Evolutionary conservation across 2,797 vertebrate species (phyloP).

Genomic region (Cossypha caffra): DNA sequence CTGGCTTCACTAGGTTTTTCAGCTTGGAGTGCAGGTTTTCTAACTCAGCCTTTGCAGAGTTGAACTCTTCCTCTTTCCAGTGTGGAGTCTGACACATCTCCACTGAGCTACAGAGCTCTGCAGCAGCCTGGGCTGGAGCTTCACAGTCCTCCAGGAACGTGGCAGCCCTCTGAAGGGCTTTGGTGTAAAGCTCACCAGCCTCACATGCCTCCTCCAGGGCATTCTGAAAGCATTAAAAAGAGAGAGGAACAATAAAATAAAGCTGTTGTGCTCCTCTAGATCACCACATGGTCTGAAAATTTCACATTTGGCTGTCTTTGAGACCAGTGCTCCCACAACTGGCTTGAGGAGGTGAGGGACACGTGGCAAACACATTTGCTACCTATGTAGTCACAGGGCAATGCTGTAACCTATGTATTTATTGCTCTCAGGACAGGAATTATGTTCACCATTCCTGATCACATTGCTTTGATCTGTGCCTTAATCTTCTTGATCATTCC

Average conservation of each 20-base stretch:
- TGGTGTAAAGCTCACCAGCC: slow-evolving; percentile 71
- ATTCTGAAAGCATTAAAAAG: slow-evolving; percentile 72
- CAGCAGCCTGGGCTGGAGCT: slow-evolving; percentile 55
- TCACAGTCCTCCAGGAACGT: slow-evolving; percentile 73
- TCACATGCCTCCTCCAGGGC: slow-evolving; percentile 72
- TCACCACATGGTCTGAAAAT: not conserved
- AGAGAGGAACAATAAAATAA: not conserved
- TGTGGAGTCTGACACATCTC: slow-evolving; percentile 57
- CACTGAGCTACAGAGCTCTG: slow-evolving; percentile 67
- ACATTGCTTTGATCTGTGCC: not conserved
- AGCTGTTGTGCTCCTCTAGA: not conserved
- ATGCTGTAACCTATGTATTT: not conserved
- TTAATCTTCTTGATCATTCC: not conserved
- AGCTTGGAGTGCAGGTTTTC: slow-evolving; percentile 70
- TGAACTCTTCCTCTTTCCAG: slow-evolving; percentile 77
- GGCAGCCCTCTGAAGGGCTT: slow-evolving; percentile 58
- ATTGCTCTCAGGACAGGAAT: not conserved
- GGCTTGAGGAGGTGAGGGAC: not conserved
- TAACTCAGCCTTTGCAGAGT: slow-evolving; percentile 72
- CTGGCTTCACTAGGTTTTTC: slow-evolving; percentile 65
- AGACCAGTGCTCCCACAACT: not conserved
- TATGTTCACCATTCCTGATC: not conserved
- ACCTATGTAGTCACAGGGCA: not conserved
- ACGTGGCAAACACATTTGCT: not conserved
- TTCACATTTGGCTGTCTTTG: not conserved